Evolutionary conservation across 2,113 vertebrate genomes (phyloP), one percentile per base, ranked within the genome.

Genomic region (Crocuta crocuta): DNA sequence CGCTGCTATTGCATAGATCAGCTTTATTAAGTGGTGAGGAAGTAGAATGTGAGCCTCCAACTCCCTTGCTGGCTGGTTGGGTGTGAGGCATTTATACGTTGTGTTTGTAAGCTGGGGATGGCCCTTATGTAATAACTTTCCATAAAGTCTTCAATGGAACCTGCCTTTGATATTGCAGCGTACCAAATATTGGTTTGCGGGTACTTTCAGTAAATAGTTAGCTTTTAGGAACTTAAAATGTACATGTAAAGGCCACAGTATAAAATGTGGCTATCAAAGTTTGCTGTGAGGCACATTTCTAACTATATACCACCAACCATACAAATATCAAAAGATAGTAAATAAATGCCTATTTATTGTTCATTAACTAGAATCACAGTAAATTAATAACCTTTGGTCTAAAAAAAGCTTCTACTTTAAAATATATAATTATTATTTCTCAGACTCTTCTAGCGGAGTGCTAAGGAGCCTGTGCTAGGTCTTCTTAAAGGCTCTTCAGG

Each of bases 291-390:
- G 70, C 21, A 82, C 70, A 50, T 91, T 97, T 96, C 79, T 43
- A 83, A 96, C 78, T 92, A 61, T 58, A 33, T 70, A 84, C 48
- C 26, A 95, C 24, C 82, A 97, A 94, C 68, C 93, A 93, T 28
- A 91, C 19, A 97, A 84, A 97, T 91, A 87, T 53, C 70, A 94
- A 97, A 97, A 91, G 35, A 84, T 12, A 97, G 78, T 78, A 68
- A 94, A 76, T 68, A 97, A 97, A 95, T 65, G 74, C 78, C 81
- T 85, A 2, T 87, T 94, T 91, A 95, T 95, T 98, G 55, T 96
- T 82, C 33, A 95, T 63, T 45, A 96, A 71, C 23, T 89, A 92
- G 87, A 96, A 76, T 76, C 63, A 97, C 50, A 91, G 39, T 94
- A 90, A 91, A 89, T 81, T 79, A 95, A 71, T 90, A 97, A 94